phyloP scores from a whole-genome alignment of 1,140 invertebrate genomes.

The Drosophila albomicans region DNA sequence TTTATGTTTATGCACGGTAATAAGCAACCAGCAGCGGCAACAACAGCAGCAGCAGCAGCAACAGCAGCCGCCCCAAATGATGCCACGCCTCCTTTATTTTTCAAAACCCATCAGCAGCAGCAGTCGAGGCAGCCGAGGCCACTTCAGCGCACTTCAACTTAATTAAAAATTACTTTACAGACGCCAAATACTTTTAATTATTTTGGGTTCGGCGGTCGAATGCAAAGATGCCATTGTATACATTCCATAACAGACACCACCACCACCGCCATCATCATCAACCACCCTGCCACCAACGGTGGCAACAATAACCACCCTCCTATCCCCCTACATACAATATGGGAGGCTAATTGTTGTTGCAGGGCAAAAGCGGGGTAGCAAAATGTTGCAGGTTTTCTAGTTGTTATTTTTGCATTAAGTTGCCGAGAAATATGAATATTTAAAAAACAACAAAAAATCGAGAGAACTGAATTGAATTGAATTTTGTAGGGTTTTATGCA shows the following conservation, averaged over 20 bases:
- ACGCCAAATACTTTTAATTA: constrained; percentile 83
- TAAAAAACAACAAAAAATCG: not conserved
- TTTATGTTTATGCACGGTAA: constrained; percentile 81
- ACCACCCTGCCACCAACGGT: not conserved
- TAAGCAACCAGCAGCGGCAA: constrained; percentile 65
- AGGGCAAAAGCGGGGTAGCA: not conserved
- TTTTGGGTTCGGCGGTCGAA: constrained; percentile 80
- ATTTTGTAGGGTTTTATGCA: constrained; percentile 7
- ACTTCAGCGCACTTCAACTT: constrained; percentile 79
- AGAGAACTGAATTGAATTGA: constrained; percentile 1
- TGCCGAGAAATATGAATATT: constrained; percentile 34
- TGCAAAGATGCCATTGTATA: constrained; percentile 54
- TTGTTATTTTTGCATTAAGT: constrained; percentile 52
- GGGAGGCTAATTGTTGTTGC: constrained; percentile 44
- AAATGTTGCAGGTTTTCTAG: constrained; percentile 21
- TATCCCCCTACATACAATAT: not conserved
- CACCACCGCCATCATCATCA: not conserved
- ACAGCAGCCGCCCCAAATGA: not conserved
- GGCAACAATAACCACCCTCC: not conserved
- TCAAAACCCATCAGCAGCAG: constrained; percentile 31
- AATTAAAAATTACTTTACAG: constrained; percentile 84
- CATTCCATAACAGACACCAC: constrained; percentile 12
- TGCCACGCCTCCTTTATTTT: constrained; percentile 10
- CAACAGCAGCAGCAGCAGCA: constrained; percentile 21
- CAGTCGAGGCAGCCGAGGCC: constrained; percentile 3